phyloP scores from a whole-genome alignment of 1,140 invertebrate genomes.

The Sitophilus oryzae region DNA sequence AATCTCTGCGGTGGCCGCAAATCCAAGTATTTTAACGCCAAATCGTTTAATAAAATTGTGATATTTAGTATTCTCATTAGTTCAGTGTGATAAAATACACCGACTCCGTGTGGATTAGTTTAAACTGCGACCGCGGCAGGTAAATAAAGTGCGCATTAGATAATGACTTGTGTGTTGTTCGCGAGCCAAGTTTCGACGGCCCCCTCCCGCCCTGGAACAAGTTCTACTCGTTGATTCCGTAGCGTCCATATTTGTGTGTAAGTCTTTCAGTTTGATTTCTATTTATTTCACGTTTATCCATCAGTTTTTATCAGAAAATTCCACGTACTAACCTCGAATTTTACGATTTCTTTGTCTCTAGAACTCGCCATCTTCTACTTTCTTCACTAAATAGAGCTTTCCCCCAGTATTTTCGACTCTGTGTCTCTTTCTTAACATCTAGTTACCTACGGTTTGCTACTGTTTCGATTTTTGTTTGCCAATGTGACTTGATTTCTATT shows the following conservation, averaged over 20 bases:
- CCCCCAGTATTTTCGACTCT: too few species aligned
- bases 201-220: constrained; percentile 28
- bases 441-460: too few species aligned
- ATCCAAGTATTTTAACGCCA: constrained; percentile 44
- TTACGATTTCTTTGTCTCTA: constrained; percentile 8
- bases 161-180: constrained; percentile 34
- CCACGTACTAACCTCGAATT: too few species aligned
- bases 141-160: constrained; percentile 28
- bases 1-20: constrained; percentile 37
- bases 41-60: constrained; percentile 43
- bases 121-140: constrained; percentile 1
- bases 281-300: constrained; percentile 8
- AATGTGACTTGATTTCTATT: constrained; percentile 5
- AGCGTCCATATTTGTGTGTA: constrained; percentile 40
- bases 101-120: constrained; percentile 25
- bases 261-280: constrained; percentile 21
- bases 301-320: background rate
- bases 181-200: constrained; percentile 29
- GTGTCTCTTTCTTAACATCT: too few species aligned
- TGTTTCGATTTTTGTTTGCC: too few species aligned
- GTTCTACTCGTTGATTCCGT: constrained; percentile 33
- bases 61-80: constrained; percentile 44
- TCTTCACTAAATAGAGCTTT: too few species aligned
- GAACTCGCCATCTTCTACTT: too few species aligned
- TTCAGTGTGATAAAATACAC: constrained; percentile 37